Conservation (phyloP, 92 coral and sea anemone genomes). For the Diadumene lineata region DNA sequence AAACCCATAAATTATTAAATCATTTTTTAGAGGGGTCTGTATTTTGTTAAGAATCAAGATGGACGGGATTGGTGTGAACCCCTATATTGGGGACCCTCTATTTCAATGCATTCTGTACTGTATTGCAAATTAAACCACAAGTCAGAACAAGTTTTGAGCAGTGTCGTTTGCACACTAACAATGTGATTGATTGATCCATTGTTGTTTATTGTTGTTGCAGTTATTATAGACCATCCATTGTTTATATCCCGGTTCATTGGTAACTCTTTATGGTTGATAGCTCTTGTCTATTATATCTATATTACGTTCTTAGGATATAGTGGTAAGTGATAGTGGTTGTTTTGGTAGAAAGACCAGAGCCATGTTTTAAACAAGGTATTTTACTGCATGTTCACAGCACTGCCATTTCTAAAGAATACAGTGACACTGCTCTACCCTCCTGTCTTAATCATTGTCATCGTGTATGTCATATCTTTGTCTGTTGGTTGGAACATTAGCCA, state of each 20-base stretch:
- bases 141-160: no score
- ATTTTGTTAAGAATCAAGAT: no score
- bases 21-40: no score
- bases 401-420: slow-evolving; percentile 76
- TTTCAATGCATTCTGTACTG: no score
- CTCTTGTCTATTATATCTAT: slow-evolving; percentile 87
- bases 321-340: slow-evolving; percentile 72
- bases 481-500: slow-evolving; percentile 80
- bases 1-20: no score
- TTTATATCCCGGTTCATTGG: slow-evolving; percentile 87
- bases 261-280: slow-evolving; percentile 90
- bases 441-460: slow-evolving; percentile 45
- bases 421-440: slow-evolving; percentile 74
- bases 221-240: slow-evolving; percentile 78
- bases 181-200: background rate
- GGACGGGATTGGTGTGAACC: no score
- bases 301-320: slow-evolving; percentile 97
- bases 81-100: no score
- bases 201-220: slow-evolving; percentile 30
- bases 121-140: background rate
- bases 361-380: no score
- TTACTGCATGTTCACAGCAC: slow-evolving; percentile 53
- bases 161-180: no score
- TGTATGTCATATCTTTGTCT: slow-evolving; percentile 62
- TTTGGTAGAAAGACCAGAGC: no score